A percentile compares a stretch with the other conserved stretches of the same genome.
These are phyloP conservation scores for Epinephelus cyanopodus DNA, from an alignment of 2,113 vertebrate genomes.

Conservation along the genomic window DNA sequence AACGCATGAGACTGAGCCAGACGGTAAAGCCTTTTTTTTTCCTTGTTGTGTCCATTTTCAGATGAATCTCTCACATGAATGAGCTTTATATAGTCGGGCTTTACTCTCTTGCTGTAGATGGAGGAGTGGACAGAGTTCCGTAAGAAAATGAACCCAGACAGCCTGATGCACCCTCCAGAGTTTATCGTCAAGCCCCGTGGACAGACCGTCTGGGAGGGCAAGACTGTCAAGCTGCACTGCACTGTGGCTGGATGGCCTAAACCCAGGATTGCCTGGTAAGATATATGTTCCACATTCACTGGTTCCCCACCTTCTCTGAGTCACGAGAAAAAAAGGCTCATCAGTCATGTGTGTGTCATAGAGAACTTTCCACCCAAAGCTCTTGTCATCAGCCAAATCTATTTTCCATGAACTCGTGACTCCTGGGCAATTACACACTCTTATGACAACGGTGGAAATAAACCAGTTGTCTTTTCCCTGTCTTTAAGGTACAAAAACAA, in stretches of 20 bases:
- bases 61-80: background rate
- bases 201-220: constrained; percentile 95
- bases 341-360: constrained; percentile 8
- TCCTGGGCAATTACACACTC: constrained; percentile 23
- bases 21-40: constrained; percentile 83
- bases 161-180: constrained; percentile 91
- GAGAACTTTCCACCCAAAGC: constrained; percentile 37
- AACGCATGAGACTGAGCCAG: constrained; percentile 85
- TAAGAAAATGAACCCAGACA: constrained; percentile 93
- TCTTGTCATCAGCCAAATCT: background rate
- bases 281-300: background rate
- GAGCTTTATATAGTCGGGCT: background rate
- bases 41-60: background rate
- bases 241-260: constrained; percentile 96
- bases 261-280: constrained; percentile 88
- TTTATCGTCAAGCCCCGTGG: constrained; percentile 93
- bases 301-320: constrained; percentile 4
- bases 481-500: constrained; percentile 97
- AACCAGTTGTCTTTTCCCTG: constrained; percentile 26
- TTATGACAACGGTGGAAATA: constrained; percentile 23
- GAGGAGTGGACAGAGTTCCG: constrained; percentile 92
- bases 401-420: constrained; percentile 17
- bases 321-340: constrained; percentile 10
- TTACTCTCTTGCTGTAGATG: constrained; percentile 78
- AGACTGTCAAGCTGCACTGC: constrained; percentile 91